Conservation (phyloP, 2,113 vertebrate genomes). For the Phrynocephalus versicolor region DNA sequence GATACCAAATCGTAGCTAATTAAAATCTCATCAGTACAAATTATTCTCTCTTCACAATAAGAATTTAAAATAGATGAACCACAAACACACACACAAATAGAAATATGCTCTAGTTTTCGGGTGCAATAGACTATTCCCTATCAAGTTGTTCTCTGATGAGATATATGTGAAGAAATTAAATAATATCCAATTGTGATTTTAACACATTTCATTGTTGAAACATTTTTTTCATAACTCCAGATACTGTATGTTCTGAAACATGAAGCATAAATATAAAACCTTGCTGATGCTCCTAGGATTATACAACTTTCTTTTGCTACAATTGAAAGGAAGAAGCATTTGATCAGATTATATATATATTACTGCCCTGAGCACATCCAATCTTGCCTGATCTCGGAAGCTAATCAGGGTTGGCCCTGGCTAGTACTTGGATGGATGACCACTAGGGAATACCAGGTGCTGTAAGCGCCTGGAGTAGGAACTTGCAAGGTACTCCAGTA, state of each 20-base stretch:
- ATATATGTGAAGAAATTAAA: not conserved
- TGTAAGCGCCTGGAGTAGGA: too few relatives aligned
- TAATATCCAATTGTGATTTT: not conserved
- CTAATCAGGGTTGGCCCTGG: too few relatives aligned
- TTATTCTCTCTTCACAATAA: constrained; percentile 38
- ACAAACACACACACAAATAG: not conserved
- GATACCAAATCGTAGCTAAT: constrained; percentile 43
- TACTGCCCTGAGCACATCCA: too few relatives aligned
- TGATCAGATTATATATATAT: too few relatives aligned
- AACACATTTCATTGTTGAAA: not conserved
- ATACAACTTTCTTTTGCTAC: not conserved
- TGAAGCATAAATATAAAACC: not conserved
- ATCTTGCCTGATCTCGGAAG: too few relatives aligned
- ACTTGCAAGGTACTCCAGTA: too few relatives aligned
- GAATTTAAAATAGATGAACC: constrained; percentile 34
- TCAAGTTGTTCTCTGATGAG: constrained; percentile 3
- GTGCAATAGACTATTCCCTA: constrained; percentile 3
- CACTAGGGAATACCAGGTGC: too few relatives aligned
- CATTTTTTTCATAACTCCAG: not conserved
- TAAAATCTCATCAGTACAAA: constrained; percentile 30
- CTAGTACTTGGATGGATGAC: too few relatives aligned
- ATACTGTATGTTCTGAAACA: not conserved
- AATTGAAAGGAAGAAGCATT: not conserved
- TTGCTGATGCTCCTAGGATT: not conserved
- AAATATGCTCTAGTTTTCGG: not conserved